Conservation (phyloP, 2,797 vertebrate genomes). For the Leuciscus waleckii region DNA sequence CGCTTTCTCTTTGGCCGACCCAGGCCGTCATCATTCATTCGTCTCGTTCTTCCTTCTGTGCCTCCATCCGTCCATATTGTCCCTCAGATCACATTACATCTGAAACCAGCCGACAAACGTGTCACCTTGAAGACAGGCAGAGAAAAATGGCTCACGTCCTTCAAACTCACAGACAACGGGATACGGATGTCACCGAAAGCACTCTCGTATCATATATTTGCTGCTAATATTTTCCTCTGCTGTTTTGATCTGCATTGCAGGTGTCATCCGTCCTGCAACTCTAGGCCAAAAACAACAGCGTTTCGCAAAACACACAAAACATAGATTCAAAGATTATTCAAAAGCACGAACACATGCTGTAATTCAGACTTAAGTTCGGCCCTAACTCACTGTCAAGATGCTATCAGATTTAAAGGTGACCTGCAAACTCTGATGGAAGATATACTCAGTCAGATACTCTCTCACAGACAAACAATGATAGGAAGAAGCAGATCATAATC, state of each 20-base stretch:
- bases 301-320: not conserved
- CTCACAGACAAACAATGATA: slow-evolving; percentile 18
- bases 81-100: slow-evolving; percentile 50
- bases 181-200: not conserved
- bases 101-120: slow-evolving; percentile 34
- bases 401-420: slow-evolving; percentile 27
- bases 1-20: slow-evolving; percentile 6
- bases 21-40: slow-evolving; percentile 51
- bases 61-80: slow-evolving; percentile 37
- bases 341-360: not conserved
- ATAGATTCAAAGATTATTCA: not conserved
- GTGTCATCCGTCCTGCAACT: slow-evolving; percentile 35
- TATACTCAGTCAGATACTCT: not conserved
- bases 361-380: not conserved
- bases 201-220: not conserved
- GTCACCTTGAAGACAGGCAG: slow-evolving; percentile 17
- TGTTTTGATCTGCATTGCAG: slow-evolving; percentile 42
- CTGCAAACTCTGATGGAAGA: slow-evolving; percentile 2
- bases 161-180: slow-evolving; percentile 20
- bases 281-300: slow-evolving; percentile 2
- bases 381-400: not conserved
- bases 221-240: not conserved
- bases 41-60: slow-evolving; percentile 35
- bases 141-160: slow-evolving; percentile 13
- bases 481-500: slow-evolving; percentile 18